A percentile compares a stretch with the other conserved stretches of the same genome.
Evolutionary conservation across 2,797 vertebrate species (phyloP).

Genomic region (Oreochromis mossambicus): DNA sequence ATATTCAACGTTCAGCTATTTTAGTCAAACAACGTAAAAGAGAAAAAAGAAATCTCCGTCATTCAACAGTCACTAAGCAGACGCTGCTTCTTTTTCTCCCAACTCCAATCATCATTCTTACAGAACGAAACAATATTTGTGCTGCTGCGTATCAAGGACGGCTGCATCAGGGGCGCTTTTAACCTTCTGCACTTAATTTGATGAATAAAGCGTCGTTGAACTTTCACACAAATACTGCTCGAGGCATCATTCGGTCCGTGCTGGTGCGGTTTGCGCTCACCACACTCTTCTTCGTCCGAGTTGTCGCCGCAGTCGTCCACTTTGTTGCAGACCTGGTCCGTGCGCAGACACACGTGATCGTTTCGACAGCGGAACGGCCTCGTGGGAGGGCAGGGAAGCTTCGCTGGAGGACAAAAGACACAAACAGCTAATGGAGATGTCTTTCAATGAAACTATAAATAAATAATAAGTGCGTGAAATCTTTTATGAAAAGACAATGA

Average conservation of each 20-base stretch:
- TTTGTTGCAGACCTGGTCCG: constrained; percentile 89
- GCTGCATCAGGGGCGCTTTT: not conserved
- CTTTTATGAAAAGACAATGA: not conserved
- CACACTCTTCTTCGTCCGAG: constrained; percentile 93
- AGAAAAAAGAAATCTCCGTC: accelerated
- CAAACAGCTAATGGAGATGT: not conserved
- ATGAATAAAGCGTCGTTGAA: not conserved
- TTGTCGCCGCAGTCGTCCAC: constrained; percentile 94
- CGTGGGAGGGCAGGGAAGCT: constrained; percentile 89
- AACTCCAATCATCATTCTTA: not conserved
- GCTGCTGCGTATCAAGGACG: not conserved
- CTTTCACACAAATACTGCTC: not conserved
- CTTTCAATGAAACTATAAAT: not conserved
- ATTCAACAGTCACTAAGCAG: not conserved
- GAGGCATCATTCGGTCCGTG: not conserved
- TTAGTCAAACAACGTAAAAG: not conserved
- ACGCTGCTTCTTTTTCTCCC: not conserved
- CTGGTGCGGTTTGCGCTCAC: constrained; percentile 62
- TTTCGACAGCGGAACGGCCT: constrained; percentile 90
- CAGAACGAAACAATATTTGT: not conserved
- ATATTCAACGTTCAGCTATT: not conserved
- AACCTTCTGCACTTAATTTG: not conserved
- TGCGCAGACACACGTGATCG: constrained; percentile 88
- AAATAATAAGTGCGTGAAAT: not conserved
- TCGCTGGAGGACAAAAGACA: constrained; percentile 70